A percentile compares a stretch with the other conserved stretches of the same genome.
These are phyloP conservation scores for Saxidomus purpurata DNA, from an alignment of 1,140 invertebrate species.

Conservation along the genomic window DNA sequence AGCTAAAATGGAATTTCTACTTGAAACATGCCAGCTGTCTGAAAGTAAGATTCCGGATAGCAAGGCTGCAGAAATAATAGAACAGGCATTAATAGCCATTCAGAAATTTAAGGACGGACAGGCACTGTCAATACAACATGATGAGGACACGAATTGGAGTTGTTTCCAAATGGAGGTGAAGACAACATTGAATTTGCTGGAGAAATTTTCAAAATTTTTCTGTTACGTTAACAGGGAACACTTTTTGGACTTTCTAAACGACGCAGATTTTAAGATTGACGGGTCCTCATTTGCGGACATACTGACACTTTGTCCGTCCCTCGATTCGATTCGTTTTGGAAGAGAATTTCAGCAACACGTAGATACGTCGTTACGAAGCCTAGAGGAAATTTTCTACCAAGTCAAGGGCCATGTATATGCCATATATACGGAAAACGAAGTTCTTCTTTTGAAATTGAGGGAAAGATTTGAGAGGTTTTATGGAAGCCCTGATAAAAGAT, in stretches of 20 bases:
- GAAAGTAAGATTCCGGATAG: neutral
- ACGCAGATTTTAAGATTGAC: neutral
- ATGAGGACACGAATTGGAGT: conserved; percentile 9
- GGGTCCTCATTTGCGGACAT: neutral
- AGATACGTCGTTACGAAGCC: conserved; percentile 10
- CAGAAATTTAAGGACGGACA: conserved; percentile 41
- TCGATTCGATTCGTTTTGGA: neutral
- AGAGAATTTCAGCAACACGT: neutral
- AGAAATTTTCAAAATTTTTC: conserved; percentile 29
- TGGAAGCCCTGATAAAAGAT: neutral
- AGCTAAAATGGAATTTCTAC: conserved; percentile 9
- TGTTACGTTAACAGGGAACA: neutral
- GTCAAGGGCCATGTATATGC: conserved; percentile 18
- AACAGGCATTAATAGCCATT: conserved; percentile 14
- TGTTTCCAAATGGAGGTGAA: conserved; percentile 55
- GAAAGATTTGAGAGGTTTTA: conserved; percentile 52
- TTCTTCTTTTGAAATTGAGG: conserved; percentile 20
- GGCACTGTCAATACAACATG: neutral
- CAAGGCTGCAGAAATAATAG: neutral
- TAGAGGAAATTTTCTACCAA: conserved; percentile 45
- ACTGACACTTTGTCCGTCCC: neutral
- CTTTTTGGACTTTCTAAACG: conserved; percentile 8
- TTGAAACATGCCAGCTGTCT: neutral
- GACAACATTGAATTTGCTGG: conserved; percentile 26
- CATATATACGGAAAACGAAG: neutral